Conservation (phyloP, 2,113 vertebrate species). For the Coryphaenoides rupestris region DNA sequence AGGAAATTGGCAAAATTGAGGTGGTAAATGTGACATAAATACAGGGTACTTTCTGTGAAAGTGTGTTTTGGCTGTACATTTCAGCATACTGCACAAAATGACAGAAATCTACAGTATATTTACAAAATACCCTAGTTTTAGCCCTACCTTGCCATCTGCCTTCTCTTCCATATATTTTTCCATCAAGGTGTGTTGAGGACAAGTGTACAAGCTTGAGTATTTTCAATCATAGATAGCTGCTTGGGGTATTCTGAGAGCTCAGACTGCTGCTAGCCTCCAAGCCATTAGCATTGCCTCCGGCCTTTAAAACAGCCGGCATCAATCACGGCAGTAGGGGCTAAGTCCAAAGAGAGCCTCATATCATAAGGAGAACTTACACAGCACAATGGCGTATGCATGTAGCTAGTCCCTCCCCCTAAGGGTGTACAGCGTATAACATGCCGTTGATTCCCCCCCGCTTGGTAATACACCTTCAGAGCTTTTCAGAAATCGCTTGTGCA, state of each 20-base stretch:
- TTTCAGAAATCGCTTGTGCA: slow-evolving; percentile 5
- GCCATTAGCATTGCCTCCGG: slow-evolving; percentile 15
- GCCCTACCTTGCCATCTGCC: background rate
- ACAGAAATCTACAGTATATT: no score
- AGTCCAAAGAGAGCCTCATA: slow-evolving; percentile 14
- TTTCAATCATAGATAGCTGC: slow-evolving; percentile 11
- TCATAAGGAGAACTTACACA: background rate
- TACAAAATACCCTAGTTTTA: background rate
- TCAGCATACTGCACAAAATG: no score
- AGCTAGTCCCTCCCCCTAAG: slow-evolving; percentile 12
- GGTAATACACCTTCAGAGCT: slow-evolving; percentile 2
- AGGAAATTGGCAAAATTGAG: background rate
- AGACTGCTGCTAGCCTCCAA: background rate
- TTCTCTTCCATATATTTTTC: slow-evolving; percentile 10
- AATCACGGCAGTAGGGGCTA: slow-evolving; percentile 19
- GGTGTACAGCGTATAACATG: background rate
- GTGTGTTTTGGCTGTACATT: no score
- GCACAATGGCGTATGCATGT: no score
- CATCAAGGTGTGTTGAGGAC: slow-evolving; percentile 21
- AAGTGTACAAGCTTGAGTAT: slow-evolving; percentile 19
- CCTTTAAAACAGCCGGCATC: slow-evolving; percentile 23
- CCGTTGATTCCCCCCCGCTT: no score
- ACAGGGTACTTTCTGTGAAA: no score
- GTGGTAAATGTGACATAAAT: no score
- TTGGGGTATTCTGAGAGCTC: slow-evolving; percentile 11